Conservation (phyloP, 30 jellyfish, hydroid and myxozoan species). For the Chrysaora quinquecirrha region DNA sequence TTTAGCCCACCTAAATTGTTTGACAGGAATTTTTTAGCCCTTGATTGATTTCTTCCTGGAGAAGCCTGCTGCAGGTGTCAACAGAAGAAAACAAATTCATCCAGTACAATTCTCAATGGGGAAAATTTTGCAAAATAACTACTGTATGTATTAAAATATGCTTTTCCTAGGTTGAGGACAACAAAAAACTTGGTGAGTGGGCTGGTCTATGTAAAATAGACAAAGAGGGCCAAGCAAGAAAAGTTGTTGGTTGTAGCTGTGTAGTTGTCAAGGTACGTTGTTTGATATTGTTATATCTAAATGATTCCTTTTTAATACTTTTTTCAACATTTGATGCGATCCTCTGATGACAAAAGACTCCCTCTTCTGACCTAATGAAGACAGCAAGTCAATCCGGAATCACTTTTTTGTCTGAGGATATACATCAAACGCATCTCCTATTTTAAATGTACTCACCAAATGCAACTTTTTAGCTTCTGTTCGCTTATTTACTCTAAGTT, state of each 20-base stretch:
- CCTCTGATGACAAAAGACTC: constrained; percentile 40
- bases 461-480: too few relatives aligned
- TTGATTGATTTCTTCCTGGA: too few relatives aligned
- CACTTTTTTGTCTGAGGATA: constrained; percentile 27
- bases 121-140: too few relatives aligned
- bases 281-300: neutral
- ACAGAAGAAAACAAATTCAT: too few relatives aligned
- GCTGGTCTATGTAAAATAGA: constrained; percentile 99
- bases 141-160: neutral
- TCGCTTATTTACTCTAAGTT: too few relatives aligned
- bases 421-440: neutral
- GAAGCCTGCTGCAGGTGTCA: too few relatives aligned
- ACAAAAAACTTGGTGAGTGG: constrained; percentile 97
- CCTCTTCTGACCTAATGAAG: constrained; percentile 24
- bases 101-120: too few relatives aligned
- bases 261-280: constrained; percentile 88
- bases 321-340: neutral
- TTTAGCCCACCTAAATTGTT: too few relatives aligned
- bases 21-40: too few relatives aligned
- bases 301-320: too few relatives aligned
- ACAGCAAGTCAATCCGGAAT: constrained; percentile 21
- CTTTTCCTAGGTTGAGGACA: constrained; percentile 85
- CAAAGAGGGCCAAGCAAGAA: constrained; percentile 96
- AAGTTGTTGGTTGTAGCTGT: constrained; percentile 98
- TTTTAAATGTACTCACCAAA: too few relatives aligned